Evolutionary conservation across 2,888 invertebrate species (phyloP).

Genomic region (Nymphalis c-album): DNA sequence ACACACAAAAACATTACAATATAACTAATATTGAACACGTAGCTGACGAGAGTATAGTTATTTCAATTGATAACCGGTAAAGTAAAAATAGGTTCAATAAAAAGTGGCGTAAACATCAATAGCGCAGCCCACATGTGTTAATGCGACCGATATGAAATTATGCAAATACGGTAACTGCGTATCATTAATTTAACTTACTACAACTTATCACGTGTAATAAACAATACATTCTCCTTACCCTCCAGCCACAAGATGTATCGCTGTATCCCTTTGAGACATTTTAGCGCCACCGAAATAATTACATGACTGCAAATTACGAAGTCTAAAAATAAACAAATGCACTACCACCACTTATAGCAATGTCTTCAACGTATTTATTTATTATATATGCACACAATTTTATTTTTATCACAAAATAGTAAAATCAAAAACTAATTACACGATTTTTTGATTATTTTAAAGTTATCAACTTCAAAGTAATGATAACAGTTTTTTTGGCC

Average conservation of each 20-base stretch:
- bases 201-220: not conserved
- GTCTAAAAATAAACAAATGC: slow-evolving; percentile 82
- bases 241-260: slow-evolving; percentile 97
- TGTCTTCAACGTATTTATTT: slow-evolving; percentile 39
- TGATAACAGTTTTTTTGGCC: not conserved
- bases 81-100: slow-evolving; percentile 13
- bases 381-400: slow-evolving; percentile 20
- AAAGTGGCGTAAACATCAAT: slow-evolving; percentile 30
- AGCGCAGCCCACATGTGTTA: slow-evolving; percentile 29
- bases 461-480: not conserved
- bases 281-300: slow-evolving; percentile 70
- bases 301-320: slow-evolving; percentile 78
- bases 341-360: slow-evolving; percentile 62
- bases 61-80: slow-evolving; percentile 21
- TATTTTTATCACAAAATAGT: slow-evolving; percentile 6
- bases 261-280: slow-evolving; percentile 91
- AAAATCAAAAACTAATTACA: slow-evolving; percentile 5
- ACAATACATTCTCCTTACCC: slow-evolving; percentile 84
- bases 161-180: slow-evolving; percentile 29
- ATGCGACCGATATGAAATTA: slow-evolving; percentile 25
- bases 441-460: not conserved
- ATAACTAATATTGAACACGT: not conserved
- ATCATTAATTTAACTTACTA: slow-evolving; percentile 21
- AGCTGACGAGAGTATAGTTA: not conserved
- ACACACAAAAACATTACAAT: not conserved